Base-by-base conservation (phyloP, 2,113 vertebrate species). In the Stegastes partitus region DNA sequence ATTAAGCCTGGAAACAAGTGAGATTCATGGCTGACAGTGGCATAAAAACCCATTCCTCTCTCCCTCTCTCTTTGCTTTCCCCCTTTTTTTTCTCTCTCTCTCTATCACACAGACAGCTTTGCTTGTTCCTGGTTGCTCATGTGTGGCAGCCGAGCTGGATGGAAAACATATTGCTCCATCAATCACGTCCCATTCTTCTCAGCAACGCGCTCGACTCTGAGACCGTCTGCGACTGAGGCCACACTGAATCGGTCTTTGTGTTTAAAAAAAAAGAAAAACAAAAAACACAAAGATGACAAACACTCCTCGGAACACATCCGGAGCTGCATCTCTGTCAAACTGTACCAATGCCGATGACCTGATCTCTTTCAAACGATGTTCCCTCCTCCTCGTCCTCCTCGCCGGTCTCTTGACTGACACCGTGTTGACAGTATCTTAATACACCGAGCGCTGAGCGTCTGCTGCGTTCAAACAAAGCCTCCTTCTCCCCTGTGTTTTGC, bases 131-230 rank as follows among this genome's bases (percentile, higher is more conserved):
- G 87, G 75, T 23, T 84, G 91, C 86, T 92, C 90, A 89, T 86
- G 89, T 90, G 89, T 92, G 85, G 85, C 89, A 86, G 85, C 81
- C 16, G 58, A 76, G 78, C 80, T 74, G 82, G 83, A 88, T 91
- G 76, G 88, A 83, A 88, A 89, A 90, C 91, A 89, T 90, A 92
- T 91, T 92, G 89, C 83, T 81, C 86, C 89, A 93, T 93, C 91
- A 90, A 92, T 93, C 91, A 93, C 56, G 31, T 70, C 87, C 74
- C 61, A 76, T 89, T 90, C 80, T 85, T 83, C 74, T 78, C 76
- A 26, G 77, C 51, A 31, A 57, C 58, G 44, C 34, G 16, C 76
- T 71, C 34, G 7, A 71, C 58, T 56, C n/a, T 0, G 26, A 51
- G 57, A 45, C 57, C 63, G 75, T 58, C 83, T 70, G 64, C 55